Evolutionary conservation across 2,113 vertebrate species (phyloP), one percentile per base, ranked within the genome.

Genomic region (Aphyosemion australe): DNA sequence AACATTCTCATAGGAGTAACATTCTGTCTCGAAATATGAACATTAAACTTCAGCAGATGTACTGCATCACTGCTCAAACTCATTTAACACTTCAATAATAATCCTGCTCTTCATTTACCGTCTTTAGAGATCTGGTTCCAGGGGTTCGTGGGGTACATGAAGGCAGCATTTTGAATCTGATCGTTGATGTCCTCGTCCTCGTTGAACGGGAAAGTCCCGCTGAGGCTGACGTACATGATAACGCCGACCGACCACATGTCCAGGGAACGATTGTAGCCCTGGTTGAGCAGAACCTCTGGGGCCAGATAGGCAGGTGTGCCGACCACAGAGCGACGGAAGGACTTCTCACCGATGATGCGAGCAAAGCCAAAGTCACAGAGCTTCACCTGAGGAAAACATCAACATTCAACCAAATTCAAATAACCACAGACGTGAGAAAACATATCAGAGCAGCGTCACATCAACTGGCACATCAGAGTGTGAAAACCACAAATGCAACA

Each of bases 211-310:
- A 97, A 97, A 0, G 95, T 97, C 18, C 95, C 95, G 0, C 95
- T 96, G 57, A 97, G 91, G 89, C 96, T 97, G 78, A 97, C 96
- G 0, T 97, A 97, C 93, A 96, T 95, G 66, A 97, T 96, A 59
- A 97, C 96, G 0, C 96, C 96, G 8, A 97, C 95, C 0, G 96
- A 97, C 96, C 96, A 97, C 96, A 97, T 97, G 84, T 97, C 96
- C 75, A 97, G 82, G 0, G 96, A 96, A 55, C 96, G 95, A 88
- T 96, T 97, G 85, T 97, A 97, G 55, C 96, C 95, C 83, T 96
- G 95, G 89, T 96, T 96, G 66, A 95, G 89, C 59, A 96, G 91
- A 16, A 97, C 96, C 76, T 97, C 95, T 0, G 95, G 95, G 0
- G 95, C 95, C 76, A 97, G 83, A 67, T 97, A 97, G 19, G 95